Conservation (phyloP, 1,140 invertebrate species). For the Zaprionus camerounensis region DNA sequence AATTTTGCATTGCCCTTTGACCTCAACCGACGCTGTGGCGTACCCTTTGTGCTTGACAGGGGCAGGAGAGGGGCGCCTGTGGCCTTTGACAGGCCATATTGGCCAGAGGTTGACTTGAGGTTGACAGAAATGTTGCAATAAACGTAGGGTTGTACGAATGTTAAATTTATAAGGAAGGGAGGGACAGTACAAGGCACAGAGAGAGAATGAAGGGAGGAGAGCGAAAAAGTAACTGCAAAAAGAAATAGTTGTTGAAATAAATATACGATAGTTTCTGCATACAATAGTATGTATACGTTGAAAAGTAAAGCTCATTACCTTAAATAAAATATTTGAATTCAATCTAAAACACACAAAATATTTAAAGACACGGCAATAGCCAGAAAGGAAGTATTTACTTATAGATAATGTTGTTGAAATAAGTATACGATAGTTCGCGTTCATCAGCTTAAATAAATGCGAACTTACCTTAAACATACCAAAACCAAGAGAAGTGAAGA, state of each 20-base stretch:
- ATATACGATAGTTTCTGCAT: not conserved
- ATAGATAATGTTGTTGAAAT: too few relatives aligned
- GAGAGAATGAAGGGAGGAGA: not conserved
- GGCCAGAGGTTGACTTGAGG: slow-evolving; percentile 5
- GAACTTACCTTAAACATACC: too few relatives aligned
- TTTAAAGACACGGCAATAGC: too few relatives aligned
- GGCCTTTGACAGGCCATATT: slow-evolving; percentile 22
- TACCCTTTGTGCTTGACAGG: slow-evolving; percentile 4
- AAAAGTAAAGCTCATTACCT: not conserved
- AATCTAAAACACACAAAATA: too few relatives aligned
- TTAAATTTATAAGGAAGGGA: not conserved
- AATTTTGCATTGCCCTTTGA: slow-evolving; percentile 63
- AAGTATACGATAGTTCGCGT: too few relatives aligned
- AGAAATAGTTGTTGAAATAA: too few relatives aligned
- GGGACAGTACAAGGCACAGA: not conserved
- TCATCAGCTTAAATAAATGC: too few relatives aligned
- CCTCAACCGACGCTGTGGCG: slow-evolving; percentile 14
- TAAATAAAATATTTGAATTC: too few relatives aligned
- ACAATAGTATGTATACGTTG: not conserved
- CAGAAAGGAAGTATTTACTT: too few relatives aligned
- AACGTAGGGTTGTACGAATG: not conserved
- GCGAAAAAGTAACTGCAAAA: too few relatives aligned
- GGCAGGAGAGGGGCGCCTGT: not conserved
- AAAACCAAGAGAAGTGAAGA: too few relatives aligned
- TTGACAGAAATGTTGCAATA: not conserved